Evolutionary conservation across 2,797 vertebrate species (phyloP), one percentile per base, ranked within the genome.

Genomic region (Lemur catta): DNA sequence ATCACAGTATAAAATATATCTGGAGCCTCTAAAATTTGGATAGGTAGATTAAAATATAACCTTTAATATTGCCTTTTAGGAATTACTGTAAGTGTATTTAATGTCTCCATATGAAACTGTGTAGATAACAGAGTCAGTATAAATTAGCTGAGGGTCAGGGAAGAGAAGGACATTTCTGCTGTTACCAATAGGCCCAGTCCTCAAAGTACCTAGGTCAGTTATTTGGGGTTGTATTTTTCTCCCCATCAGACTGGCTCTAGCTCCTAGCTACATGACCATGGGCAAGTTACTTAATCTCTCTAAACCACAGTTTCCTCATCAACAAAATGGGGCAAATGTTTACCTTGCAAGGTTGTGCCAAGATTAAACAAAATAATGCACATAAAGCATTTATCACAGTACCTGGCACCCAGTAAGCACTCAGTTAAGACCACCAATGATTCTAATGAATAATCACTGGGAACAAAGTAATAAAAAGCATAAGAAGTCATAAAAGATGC

Each of bases 201-300:
- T 88, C 30, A 48, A 7, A 85, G 18, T 24, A 13, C 35, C 2
- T 41, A 10, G 30, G 10, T 71, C 65, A 7, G n/a, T 52, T 76
- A 38, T 55, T 38, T 75, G 43, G 52, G 46, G 13, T 43, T 93
- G 8, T 65, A 6, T 61, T 67, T 63, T 59, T 35, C 11, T 11
- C 15, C 71, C 46, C 26, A 59, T 84, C n/a, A 74, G n/a, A 59
- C 24, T 95, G 85, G 57, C 63, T 59, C 7, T 95, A 65, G 57
- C 71, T 91, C 87, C 63, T 92, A 89, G 95, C 71, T 90, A 11
- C 72, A 65, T 97, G 84, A 96, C 93, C 79, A 95, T 97, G 97
- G 97, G 97, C 97, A 97, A 98, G 94, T 97, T 97, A 97, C 94
- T 97, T 98, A 92, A 89, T 87, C 80, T 85, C 33, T 89, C 86